Evolutionary conservation across 53 echinoderm and acorn worm species (phyloP).

Genomic region (Mesocentrotus franciscanus): DNA sequence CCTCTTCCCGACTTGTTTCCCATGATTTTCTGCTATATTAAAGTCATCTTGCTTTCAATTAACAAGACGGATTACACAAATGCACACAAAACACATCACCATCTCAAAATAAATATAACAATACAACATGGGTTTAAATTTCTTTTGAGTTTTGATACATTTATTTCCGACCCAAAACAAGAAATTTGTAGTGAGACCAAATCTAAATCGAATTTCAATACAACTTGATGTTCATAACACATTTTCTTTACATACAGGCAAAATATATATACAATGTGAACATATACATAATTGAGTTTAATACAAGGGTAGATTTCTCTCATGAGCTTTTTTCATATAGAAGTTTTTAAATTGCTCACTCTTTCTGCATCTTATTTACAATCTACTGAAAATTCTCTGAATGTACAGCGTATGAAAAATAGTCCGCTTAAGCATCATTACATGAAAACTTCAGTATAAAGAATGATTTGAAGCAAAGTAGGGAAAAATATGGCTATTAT

Average conservation of each 20-base stretch:
- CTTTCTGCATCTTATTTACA: conserved; percentile 38
- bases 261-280: conserved; percentile 67
- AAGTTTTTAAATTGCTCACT: conserved; percentile 33
- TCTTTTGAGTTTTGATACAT: conserved; percentile 41
- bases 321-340: neutral
- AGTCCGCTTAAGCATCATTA: conserved; percentile 33
- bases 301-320: conserved; percentile 31
- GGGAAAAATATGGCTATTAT: conserved; percentile 12
- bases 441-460: conserved; percentile 52
- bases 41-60: neutral
- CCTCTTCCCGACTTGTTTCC: too few relatives aligned
- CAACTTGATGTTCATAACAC: conserved; percentile 64
- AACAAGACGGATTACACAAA: neutral
- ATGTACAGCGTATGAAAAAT: conserved; percentile 64
- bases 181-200: conserved; percentile 8
- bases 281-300: conserved; percentile 63
- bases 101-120: neutral
- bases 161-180: conserved; percentile 57
- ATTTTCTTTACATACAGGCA: conserved; percentile 68
- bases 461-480: conserved; percentile 56
- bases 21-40: too few relatives aligned
- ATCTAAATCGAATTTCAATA: conserved; percentile 41
- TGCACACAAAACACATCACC: neutral
- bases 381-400: conserved; percentile 60
- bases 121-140: neutral